A percentile compares a stretch with the other conserved stretches of the same genome.
Evolutionary conservation across 2,113 vertebrate genomes (phyloP).

Genomic region (Sorex araneus): DNA sequence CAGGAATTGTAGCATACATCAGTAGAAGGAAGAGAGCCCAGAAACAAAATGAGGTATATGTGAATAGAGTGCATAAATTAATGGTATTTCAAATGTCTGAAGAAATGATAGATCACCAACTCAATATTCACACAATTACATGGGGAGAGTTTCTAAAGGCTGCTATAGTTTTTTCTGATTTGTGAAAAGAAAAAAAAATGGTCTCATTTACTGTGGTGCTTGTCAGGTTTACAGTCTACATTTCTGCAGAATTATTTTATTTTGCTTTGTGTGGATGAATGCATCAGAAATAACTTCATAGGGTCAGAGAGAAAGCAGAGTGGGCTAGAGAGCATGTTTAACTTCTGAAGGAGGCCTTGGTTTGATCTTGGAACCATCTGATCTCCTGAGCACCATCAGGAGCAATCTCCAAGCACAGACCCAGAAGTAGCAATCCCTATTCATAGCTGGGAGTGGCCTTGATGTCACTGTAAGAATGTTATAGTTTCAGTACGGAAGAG

Average conservation of each 20-base stretch:
- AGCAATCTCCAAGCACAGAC: no score
- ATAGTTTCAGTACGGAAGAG: no score
- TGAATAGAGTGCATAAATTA: not conserved
- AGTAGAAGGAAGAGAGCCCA: not conserved
- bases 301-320: no score
- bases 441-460: no score
- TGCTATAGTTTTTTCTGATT: not conserved
- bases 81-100: slow-evolving; percentile 17
- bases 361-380: no score
- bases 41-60: slow-evolving; percentile 22
- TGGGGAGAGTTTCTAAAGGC: not conserved
- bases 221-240: no score
- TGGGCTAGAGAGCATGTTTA: not conserved
- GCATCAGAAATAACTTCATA: not conserved
- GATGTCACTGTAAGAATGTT: no score
- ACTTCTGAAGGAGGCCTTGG: no score
- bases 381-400: no score
- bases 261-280: not conserved
- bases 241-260: not conserved
- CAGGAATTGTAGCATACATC: not conserved
- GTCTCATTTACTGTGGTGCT: not conserved
- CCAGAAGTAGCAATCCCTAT: no score
- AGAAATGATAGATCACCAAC: not conserved
- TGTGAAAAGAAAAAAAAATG: not conserved
- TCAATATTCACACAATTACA: not conserved